phyloP scores from a whole-genome alignment of 2,113 vertebrate genomes.

The Microtus richardsoni region DNA sequence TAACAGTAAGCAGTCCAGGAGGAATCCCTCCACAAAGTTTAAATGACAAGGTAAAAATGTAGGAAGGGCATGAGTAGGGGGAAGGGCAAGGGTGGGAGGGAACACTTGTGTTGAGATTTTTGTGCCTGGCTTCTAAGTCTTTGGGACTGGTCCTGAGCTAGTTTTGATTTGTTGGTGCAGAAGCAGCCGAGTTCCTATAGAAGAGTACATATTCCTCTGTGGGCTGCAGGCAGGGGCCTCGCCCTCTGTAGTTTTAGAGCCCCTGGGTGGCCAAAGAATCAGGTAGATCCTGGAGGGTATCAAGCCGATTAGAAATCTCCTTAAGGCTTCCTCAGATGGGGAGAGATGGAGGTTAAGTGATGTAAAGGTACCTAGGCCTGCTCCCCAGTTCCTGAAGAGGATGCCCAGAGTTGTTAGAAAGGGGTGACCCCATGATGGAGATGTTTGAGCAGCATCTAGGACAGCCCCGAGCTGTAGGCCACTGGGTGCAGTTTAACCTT shows the following conservation, averaged over 20 bases:
- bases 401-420: background rate
- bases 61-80: background rate
- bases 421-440: background rate
- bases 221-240: background rate
- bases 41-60: background rate
- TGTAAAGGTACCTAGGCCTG: background rate
- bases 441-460: background rate
- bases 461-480: background rate
- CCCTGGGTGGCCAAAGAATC: background rate
- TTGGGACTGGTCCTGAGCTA: background rate
- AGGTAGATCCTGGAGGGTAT: background rate
- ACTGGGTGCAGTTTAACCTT: background rate
- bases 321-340: background rate
- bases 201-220: background rate
- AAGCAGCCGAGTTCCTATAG: background rate
- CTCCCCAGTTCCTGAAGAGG: background rate
- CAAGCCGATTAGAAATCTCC: background rate
- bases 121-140: background rate
- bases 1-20: background rate
- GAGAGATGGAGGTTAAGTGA: background rate
- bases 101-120: background rate
- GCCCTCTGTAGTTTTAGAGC: background rate
- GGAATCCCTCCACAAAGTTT: background rate
- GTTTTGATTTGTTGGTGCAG: background rate
- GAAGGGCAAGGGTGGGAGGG: background rate